Conservation (phyloP, 2,888 invertebrate genomes). For the Agonopterix subpropinquella region DNA sequence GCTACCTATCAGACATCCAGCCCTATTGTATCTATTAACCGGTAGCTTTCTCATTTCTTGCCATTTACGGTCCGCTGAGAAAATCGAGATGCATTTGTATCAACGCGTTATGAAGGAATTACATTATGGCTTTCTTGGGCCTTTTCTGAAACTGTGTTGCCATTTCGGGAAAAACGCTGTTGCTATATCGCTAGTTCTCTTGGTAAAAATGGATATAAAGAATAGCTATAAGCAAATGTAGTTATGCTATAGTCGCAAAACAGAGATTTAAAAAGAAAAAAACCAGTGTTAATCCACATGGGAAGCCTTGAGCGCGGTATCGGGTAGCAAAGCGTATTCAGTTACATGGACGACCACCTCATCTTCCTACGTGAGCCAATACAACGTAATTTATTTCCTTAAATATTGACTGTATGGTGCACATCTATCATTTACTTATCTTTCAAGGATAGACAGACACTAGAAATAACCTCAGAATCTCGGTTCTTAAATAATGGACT, state of each 20-base stretch:
- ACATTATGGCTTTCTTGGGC: background rate
- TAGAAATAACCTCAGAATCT: no score
- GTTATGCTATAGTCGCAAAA: slow-evolving; percentile 5
- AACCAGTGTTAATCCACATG: slow-evolving; percentile 59
- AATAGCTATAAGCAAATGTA: background rate
- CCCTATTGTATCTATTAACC: slow-evolving; percentile 74
- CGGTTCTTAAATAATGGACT: no score
- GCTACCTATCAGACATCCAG: slow-evolving; percentile 49
- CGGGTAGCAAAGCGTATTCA: slow-evolving; percentile 42
- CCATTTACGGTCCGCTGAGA: slow-evolving; percentile 68
- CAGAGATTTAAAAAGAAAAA: slow-evolving; percentile 34
- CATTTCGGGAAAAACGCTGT: background rate
- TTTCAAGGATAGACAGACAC: no score
- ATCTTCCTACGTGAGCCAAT: slow-evolving; percentile 19
- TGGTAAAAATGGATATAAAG: no score
- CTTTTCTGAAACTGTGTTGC: no score
- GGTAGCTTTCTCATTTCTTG: slow-evolving; percentile 70
- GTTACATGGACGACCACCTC: slow-evolving; percentile 57
- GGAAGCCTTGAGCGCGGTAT: slow-evolving; percentile 64
- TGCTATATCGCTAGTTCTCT: no score
- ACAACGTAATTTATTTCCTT: slow-evolving; percentile 1
- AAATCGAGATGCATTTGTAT: slow-evolving; percentile 33
- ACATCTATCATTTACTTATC: no score
- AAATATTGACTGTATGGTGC: slow-evolving; percentile 1
- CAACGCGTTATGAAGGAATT: slow-evolving; percentile 8